A percentile compares a stretch with the other conserved stretches of the same genome.
phyloP scores from a whole-genome alignment of 2,797 vertebrate genomes.

The Falco peregrinus region DNA sequence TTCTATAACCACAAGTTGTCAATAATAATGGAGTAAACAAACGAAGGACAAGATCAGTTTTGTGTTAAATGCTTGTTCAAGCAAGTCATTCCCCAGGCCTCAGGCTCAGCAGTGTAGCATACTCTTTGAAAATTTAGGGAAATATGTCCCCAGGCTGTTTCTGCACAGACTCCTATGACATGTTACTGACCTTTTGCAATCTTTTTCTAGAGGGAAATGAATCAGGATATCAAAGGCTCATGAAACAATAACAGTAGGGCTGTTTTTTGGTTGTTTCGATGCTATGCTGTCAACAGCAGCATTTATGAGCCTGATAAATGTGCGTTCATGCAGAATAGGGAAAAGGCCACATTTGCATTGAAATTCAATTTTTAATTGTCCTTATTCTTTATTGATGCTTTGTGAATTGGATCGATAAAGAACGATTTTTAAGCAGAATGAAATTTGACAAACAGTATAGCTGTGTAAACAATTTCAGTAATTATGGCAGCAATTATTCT shows the following conservation, averaged over 20 bases:
- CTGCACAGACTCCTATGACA: not conserved
- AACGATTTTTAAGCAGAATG: conserved; percentile 50
- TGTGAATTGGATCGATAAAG: conserved; percentile 71
- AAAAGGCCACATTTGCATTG: conserved; percentile 85
- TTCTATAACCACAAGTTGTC: not conserved
- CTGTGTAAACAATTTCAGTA: conserved; percentile 66
- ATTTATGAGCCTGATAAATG: conserved; percentile 73
- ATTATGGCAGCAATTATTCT: conserved; percentile 65
- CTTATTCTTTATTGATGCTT: conserved; percentile 75
- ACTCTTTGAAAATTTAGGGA: not conserved
- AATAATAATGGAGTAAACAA: not conserved
- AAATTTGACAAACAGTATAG: conserved; percentile 63
- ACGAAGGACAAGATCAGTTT: not conserved
- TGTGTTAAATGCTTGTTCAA: not conserved
- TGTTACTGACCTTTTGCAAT: conserved; percentile 66
- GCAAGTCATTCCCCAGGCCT: not conserved
- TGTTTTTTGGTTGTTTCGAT: conserved; percentile 63
- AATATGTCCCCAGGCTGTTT: not conserved
- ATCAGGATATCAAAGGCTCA: conserved; percentile 61
- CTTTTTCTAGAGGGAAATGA: conserved; percentile 58
- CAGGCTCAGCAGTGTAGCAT: not conserved
- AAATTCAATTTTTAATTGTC: conserved; percentile 82
- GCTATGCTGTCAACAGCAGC: conserved; percentile 60
- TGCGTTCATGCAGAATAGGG: conserved; percentile 69
- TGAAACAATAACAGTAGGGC: conserved; percentile 65